Base-by-base conservation (phyloP, 2,888 invertebrate genomes). In the Archaeoteleia sp. region DNA sequence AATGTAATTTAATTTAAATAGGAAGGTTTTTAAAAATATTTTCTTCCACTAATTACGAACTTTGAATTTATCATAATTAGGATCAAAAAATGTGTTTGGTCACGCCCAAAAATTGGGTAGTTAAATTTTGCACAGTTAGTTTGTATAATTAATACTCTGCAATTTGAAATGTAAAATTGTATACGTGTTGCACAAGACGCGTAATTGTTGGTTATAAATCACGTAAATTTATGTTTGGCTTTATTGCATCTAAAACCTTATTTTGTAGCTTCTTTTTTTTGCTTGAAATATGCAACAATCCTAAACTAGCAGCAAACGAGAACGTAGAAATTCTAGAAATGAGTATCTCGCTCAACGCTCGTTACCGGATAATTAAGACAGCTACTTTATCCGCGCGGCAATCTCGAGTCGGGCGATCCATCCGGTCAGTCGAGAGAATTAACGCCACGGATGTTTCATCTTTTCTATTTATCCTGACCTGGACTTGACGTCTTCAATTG, bases 351-450 rank as follows among this genome's bases (percentile, higher is more conserved):
- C 67, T 61, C 65, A 40, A 34, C 45, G 67, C 63, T 74, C 68
- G 67, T 65, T 62, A 54, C 46, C 45, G 62, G 71, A 66, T 73
- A 74, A 75, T 75, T 75, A 73, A 75, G 70, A 63, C 65, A 55
- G 66, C 46, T 61, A 48, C 57, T 69, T 70, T 74, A 75, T 75
- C 71, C 51, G 67, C 27, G 60, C 62, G 62, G 60, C 60, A 49
- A 75, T 74, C 75, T 42, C 68, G 55, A 55, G 53, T 48, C 67
- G 23, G 58, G 35, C 58, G 54, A 58, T 66, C 58, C 62, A 60
- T 58, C 62, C 49, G 57, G 61, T 54, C 66, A 62, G 48, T 61
- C 58, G 54, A 45, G 53, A 46, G 65, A 69, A 72, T 75, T 72
- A 72, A 71, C 62, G 55, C 49, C 61, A 62, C 57, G 49, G 34